Conservation (phyloP, 2,888 invertebrate genomes). For the Nebria brevicollis region DNA sequence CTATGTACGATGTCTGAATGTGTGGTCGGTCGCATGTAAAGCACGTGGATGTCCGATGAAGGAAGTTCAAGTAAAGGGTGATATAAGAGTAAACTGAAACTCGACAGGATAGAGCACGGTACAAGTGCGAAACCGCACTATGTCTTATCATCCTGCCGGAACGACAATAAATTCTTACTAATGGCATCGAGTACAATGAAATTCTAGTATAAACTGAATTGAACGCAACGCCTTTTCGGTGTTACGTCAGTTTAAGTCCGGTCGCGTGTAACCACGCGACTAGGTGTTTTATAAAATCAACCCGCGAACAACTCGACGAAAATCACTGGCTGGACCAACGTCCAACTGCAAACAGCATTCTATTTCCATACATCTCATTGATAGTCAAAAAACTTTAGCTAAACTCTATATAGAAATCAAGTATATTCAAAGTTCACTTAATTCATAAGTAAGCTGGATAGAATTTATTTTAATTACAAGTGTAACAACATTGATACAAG, state of each 20-base stretch:
- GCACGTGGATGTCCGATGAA: slow-evolving; percentile 3
- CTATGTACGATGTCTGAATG: not conserved
- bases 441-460: too few relatives aligned
- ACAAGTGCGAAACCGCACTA: slow-evolving; percentile 37
- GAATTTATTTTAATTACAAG: too few relatives aligned
- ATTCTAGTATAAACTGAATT: slow-evolving; percentile 61
- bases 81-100: not conserved
- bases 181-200: slow-evolving; percentile 63
- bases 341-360: not conserved
- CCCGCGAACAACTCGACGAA: slow-evolving; percentile 7
- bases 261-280: slow-evolving; percentile 4
- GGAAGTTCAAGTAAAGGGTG: slow-evolving; percentile 20
- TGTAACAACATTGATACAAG: too few relatives aligned
- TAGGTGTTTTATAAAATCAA: slow-evolving; percentile 15
- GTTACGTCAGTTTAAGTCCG: slow-evolving; percentile 52
- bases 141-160: slow-evolving; percentile 57
- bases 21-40: not conserved
- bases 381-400: too few relatives aligned
- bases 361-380: not conserved
- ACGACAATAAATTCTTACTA: slow-evolving; percentile 63
- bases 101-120: slow-evolving; percentile 10
- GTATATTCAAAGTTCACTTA: too few relatives aligned
- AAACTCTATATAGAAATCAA: too few relatives aligned
- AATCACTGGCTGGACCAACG: not conserved
- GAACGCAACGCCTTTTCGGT: slow-evolving; percentile 64